A percentile compares a stretch with the other conserved stretches of the same genome.
These are phyloP conservation scores for Eupithecia subfuscata DNA, from an alignment of 2,888 invertebrate species.

Conservation along the genomic window DNA sequence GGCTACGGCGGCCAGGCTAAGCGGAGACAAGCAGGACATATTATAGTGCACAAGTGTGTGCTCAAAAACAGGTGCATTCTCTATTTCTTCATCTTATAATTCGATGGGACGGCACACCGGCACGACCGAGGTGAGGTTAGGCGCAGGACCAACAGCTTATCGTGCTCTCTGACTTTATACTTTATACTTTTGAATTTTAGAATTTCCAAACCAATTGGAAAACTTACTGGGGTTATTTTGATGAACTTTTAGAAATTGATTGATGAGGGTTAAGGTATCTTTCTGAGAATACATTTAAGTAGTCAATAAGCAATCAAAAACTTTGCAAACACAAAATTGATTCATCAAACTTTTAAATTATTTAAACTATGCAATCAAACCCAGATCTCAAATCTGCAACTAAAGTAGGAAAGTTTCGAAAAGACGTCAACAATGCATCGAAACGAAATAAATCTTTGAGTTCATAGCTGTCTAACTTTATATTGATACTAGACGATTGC, in stretches of 20 bases:
- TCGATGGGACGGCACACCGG: too few species aligned
- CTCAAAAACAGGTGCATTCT: too few species aligned
- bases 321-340: conserved; percentile 43
- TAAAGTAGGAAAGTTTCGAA: conserved; percentile 52
- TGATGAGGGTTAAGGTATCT: conserved; percentile 11
- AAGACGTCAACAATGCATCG: conserved; percentile 70
- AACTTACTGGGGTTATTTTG: neutral
- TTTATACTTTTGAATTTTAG: too few species aligned
- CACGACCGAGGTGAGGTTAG: too few species aligned
- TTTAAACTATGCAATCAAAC: conserved; percentile 23
- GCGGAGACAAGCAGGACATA: too few species aligned
- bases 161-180: too few species aligned
- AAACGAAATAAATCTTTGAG: conserved; percentile 38
- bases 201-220: too few species aligned
- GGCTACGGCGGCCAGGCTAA: too few species aligned
- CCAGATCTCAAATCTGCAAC: conserved; percentile 33
- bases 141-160: too few species aligned
- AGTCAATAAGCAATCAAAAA: conserved; percentile 33
- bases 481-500: too few species aligned
- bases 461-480: neutral
- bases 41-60: too few species aligned
- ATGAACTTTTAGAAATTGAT: neutral
- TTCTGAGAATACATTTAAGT: conserved; percentile 16
- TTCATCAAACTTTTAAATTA: conserved; percentile 36
- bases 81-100: too few species aligned